Conservation (phyloP, 2,113 vertebrate species). For the Phalacrocorax aristotelis region DNA sequence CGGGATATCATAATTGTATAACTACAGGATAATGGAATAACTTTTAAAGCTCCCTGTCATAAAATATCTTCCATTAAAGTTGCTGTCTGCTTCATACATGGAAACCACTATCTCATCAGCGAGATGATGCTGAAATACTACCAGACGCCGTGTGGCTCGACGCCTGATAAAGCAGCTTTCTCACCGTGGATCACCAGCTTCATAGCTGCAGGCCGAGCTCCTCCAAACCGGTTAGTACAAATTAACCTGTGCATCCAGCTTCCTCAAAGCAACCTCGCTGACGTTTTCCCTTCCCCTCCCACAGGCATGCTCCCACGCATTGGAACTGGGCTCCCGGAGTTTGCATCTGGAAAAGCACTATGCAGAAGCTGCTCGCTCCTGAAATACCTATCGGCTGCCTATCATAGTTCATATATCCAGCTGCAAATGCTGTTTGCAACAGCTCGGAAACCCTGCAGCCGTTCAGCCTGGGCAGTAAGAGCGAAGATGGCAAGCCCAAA, state of each 20-base stretch:
- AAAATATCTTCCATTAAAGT: neutral
- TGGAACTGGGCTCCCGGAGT: neutral
- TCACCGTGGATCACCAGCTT: neutral
- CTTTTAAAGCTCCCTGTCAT: neutral
- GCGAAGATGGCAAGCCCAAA: neutral
- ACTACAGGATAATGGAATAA: neutral
- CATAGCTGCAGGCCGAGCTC: neutral
- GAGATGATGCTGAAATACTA: neutral
- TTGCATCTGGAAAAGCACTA: neutral
- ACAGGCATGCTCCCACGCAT: fast-evolving
- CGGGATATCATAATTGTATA: neutral
- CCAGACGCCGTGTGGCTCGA: neutral
- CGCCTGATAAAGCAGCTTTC: neutral
- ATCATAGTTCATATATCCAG: neutral
- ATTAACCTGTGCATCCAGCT: neutral
- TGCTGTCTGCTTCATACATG: neutral
- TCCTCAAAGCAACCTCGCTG: neutral
- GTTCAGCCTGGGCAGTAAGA: neutral
- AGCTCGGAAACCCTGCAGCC: neutral
- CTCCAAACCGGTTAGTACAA: neutral
- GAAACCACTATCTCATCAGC: neutral
- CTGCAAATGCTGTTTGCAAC: neutral
- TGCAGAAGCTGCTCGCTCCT: neutral
- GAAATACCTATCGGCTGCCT: neutral
- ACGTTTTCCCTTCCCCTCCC: neutral